Percentiles rank a stretch among this genome's conserved stretches.
phyloP scores from a whole-genome alignment of 2,797 vertebrate species.

The Macropus fuliginosus region DNA sequence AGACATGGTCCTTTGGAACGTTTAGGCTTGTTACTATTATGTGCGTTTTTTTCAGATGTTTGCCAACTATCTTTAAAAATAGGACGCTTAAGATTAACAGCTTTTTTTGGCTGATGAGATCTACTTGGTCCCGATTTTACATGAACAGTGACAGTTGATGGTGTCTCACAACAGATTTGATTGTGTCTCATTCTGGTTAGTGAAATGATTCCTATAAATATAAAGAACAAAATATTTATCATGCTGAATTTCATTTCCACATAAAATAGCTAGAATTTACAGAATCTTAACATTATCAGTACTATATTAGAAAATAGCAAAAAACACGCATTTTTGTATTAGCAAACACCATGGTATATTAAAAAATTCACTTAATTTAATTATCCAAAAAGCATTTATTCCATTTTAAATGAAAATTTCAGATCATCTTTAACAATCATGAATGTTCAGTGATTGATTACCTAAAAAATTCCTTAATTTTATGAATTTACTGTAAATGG shows the following conservation, averaged over 20 bases:
- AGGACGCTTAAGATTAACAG: slow-evolving; percentile 84
- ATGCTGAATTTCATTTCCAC: slow-evolving; percentile 59
- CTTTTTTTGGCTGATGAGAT: slow-evolving; percentile 84
- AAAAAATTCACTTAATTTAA: slow-evolving; percentile 46
- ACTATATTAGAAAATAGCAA: slow-evolving; percentile 48
- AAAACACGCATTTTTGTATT: slow-evolving; percentile 30
- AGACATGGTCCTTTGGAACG: slow-evolving; percentile 83
- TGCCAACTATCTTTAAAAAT: slow-evolving; percentile 83
- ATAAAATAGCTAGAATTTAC: slow-evolving; percentile 37
- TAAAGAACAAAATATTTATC: slow-evolving; percentile 76
- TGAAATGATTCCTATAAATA: slow-evolving; percentile 81
- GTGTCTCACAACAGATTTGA: slow-evolving; percentile 85
- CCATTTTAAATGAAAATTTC: slow-evolving; percentile 44
- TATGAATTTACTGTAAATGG: slow-evolving; percentile 44
- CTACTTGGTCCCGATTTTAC: slow-evolving; percentile 85
- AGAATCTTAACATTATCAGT: slow-evolving; percentile 42
- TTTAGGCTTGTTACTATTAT: slow-evolving; percentile 78
- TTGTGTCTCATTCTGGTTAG: slow-evolving; percentile 86
- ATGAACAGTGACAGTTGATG: slow-evolving; percentile 86
- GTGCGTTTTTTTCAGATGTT: slow-evolving; percentile 71
- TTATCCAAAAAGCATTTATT: slow-evolving; percentile 55
- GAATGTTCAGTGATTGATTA: slow-evolving; percentile 32
- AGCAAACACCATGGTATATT: slow-evolving; percentile 44
- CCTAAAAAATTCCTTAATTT: slow-evolving; percentile 27
- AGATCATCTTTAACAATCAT: slow-evolving; percentile 11